phyloP scores from a whole-genome alignment of 2,797 vertebrate species.

The Nasua narica region DNA sequence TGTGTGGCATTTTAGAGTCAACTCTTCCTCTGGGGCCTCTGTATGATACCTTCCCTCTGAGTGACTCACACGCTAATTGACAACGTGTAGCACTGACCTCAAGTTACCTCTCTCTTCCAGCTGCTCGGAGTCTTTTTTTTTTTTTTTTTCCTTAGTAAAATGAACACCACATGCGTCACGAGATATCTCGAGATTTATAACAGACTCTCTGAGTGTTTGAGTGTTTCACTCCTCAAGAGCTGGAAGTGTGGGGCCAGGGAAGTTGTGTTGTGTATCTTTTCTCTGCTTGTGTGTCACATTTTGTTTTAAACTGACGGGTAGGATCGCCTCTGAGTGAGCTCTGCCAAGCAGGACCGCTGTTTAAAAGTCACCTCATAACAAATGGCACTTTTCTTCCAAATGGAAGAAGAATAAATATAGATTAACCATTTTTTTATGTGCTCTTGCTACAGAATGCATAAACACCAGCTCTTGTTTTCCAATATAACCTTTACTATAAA shows the following conservation, averaged over 20 bases:
- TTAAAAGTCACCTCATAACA: conserved; percentile 18
- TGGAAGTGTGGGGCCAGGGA: not conserved
- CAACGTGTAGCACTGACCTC: conserved; percentile 34
- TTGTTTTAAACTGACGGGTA: not conserved
- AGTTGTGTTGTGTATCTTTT: not conserved
- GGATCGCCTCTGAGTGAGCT: not conserved
- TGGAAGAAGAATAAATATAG: not conserved
- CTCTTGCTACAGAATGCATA: not conserved
- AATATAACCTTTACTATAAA: conserved; percentile 34
- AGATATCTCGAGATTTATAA: conserved; percentile 55
- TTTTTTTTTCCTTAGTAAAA: conserved; percentile 47
- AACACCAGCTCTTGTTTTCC: conserved; percentile 14
- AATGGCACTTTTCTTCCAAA: not conserved
- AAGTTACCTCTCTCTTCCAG: conserved; percentile 16
- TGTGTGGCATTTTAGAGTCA: not conserved
- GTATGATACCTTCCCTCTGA: not conserved
- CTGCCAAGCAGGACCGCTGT: not conserved
- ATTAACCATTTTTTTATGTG: not conserved
- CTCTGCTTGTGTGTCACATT: conserved; percentile 11
- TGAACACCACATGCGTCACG: conserved; percentile 15
- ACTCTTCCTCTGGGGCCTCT: not conserved
- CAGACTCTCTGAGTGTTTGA: not conserved
- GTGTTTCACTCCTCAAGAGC: not conserved
- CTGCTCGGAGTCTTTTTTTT: not conserved
- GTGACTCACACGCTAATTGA: conserved; percentile 9